Conservation (phyloP, 2,113 vertebrate genomes). For the Lepisosteus oculatus region DNA sequence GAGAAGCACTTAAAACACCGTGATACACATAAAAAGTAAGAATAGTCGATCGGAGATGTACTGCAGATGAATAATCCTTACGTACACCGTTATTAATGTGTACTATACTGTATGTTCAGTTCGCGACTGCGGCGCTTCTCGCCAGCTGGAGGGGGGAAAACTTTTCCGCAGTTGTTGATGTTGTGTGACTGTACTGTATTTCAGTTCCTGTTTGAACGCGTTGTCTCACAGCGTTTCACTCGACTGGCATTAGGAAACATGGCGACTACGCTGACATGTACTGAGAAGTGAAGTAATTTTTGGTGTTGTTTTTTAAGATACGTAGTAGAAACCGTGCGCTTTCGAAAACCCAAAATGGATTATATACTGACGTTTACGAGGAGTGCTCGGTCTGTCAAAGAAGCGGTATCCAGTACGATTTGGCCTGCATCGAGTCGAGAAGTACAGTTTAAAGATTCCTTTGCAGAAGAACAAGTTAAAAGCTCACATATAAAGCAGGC, state of each 20-base stretch:
- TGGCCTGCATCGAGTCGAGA: constrained; percentile 47
- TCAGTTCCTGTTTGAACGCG: constrained; percentile 60
- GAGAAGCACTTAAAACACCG: too few relatives aligned
- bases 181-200: constrained; percentile 12
- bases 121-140: too few relatives aligned
- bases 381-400: constrained; percentile 53
- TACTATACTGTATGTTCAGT: too few relatives aligned
- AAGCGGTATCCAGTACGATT: constrained; percentile 54
- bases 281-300: background rate
- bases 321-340: background rate
- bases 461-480: background rate
- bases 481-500: background rate
- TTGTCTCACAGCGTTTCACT: constrained; percentile 11
- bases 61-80: too few relatives aligned
- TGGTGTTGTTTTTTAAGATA: background rate
- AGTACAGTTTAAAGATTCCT: constrained; percentile 28
- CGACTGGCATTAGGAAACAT: background rate
- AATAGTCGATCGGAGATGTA: too few relatives aligned
- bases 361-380: constrained; percentile 60
- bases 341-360: constrained; percentile 44
- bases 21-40: too few relatives aligned
- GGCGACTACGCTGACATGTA: background rate
- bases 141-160: constrained; percentile 16
- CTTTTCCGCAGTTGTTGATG: constrained; percentile 44
- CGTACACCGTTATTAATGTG: too few relatives aligned